Conservation (phyloP, 1,140 invertebrate genomes). For the Drosophila ercepeae region DNA sequence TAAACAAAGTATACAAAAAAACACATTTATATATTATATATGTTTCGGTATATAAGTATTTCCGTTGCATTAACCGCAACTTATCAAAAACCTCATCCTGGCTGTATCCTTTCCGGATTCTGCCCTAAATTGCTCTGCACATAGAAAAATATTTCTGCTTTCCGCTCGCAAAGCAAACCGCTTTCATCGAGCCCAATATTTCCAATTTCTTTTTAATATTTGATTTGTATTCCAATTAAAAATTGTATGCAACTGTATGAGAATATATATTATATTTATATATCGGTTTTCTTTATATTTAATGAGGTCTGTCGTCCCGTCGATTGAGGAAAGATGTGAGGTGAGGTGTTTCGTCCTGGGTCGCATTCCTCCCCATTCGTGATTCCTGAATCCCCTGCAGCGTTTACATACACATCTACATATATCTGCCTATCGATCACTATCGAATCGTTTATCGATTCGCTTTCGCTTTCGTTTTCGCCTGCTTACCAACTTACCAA, state of each 20-base stretch:
- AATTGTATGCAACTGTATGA: constrained; percentile 37
- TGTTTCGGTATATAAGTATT: neutral
- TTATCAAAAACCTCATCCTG: constrained; percentile 5
- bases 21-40: no score
- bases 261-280: constrained; percentile 43
- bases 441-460: constrained; percentile 36
- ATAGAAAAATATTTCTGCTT: constrained; percentile 46
- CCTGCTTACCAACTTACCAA: constrained; percentile 10
- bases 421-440: constrained; percentile 41
- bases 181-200: no score
- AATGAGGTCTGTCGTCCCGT: constrained; percentile 34
- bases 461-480: neutral
- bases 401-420: no score
- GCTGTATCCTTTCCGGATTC: neutral
- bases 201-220: neutral
- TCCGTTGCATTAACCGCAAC: neutral
- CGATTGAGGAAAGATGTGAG: constrained; percentile 40
- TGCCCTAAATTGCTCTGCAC: constrained; percentile 31
- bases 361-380: constrained; percentile 8
- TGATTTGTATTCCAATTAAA: constrained; percentile 8
- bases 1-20: neutral
- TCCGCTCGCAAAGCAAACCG: neutral
- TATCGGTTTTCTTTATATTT: constrained; percentile 15
- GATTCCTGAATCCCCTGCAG: constrained; percentile 33
- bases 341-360: constrained; percentile 13